Percentiles rank a stretch among this genome's conserved stretches.
Conservation (phyloP, 2,113 vertebrate genomes). For the Eonycteris spelaea region DNA sequence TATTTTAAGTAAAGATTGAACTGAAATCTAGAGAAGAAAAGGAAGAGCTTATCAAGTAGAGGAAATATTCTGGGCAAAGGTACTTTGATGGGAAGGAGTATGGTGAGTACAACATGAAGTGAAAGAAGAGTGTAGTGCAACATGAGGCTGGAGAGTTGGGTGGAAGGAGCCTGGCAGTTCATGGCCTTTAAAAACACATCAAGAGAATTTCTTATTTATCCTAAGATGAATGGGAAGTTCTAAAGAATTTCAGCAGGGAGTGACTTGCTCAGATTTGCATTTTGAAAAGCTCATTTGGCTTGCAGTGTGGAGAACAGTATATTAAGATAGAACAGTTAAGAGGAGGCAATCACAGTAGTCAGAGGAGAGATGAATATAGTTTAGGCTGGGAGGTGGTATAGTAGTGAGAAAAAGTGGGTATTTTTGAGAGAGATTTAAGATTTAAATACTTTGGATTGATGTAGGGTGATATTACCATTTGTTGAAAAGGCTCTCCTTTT, state of each 20-base stretch:
- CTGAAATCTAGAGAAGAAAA: not conserved
- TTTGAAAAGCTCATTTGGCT: conserved; percentile 15
- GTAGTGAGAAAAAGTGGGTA: not conserved
- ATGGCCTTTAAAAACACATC: not conserved
- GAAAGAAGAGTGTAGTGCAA: not conserved
- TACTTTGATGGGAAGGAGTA: not conserved
- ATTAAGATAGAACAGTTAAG: not conserved
- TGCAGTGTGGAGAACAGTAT: not conserved
- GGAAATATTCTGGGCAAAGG: not conserved
- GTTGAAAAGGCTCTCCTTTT: not conserved
- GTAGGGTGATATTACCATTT: not conserved
- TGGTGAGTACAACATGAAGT: not conserved
- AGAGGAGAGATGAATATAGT: not conserved
- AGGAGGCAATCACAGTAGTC: not conserved
- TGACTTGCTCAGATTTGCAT: not conserved
- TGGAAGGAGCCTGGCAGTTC: not conserved
- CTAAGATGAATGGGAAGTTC: not conserved
- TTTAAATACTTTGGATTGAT: not conserved
- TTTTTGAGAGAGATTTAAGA: not conserved
- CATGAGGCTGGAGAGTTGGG: not conserved
- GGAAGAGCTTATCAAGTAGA: not conserved
- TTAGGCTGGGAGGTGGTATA: not conserved
- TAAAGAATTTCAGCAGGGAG: not conserved
- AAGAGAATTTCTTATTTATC: conserved; percentile 22
- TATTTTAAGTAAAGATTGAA: not conserved